Percentiles rank a stretch among this genome's conserved stretches.
These are phyloP conservation scores for Drosophila mojavensis DNA, from an alignment of 1,140 invertebrate species.

Conservation along the genomic window DNA sequence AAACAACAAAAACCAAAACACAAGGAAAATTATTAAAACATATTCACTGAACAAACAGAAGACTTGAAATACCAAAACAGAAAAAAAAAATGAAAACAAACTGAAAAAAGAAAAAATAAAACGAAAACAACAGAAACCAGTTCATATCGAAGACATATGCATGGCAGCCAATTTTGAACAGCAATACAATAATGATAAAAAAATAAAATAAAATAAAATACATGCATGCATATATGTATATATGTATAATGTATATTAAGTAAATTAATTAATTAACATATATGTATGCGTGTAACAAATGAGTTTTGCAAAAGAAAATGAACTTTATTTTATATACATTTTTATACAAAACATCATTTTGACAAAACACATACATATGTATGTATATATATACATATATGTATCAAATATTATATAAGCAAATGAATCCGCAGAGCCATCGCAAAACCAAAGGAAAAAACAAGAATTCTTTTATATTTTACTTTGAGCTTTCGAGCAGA, in stretches of 20 bases:
- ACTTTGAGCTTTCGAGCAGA: not conserved
- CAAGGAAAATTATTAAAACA: conserved; percentile 11
- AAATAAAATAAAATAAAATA: conserved; percentile 14
- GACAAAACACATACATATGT: conserved; percentile 26
- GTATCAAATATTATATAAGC: not conserved
- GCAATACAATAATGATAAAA: conserved; percentile 41
- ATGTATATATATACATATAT: not conserved
- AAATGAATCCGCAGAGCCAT: conserved; percentile 22
- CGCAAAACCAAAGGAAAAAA: too few relatives aligned
- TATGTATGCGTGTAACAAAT: conserved; percentile 30
- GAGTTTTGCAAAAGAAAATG: conserved; percentile 56
- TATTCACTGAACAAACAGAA: conserved; percentile 69
- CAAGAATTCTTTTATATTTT: not conserved
- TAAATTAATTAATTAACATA: conserved; percentile 5
- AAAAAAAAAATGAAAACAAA: not conserved
- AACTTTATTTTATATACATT: conserved; percentile 77
- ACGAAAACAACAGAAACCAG: conserved; percentile 20
- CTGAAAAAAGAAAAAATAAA: conserved; percentile 6
- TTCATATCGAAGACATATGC: conserved; percentile 60
- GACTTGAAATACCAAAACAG: conserved; percentile 62
- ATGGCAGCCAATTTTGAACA: conserved; percentile 58
- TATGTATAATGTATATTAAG: not conserved
- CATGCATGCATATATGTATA: conserved; percentile 21
- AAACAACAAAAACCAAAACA: conserved; percentile 10
- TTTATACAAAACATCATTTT: conserved; percentile 71